phyloP scores from a whole-genome alignment of 37 sponge, comb jelly and placozoan genomes.

The Lycopodina hypogea region DNA sequence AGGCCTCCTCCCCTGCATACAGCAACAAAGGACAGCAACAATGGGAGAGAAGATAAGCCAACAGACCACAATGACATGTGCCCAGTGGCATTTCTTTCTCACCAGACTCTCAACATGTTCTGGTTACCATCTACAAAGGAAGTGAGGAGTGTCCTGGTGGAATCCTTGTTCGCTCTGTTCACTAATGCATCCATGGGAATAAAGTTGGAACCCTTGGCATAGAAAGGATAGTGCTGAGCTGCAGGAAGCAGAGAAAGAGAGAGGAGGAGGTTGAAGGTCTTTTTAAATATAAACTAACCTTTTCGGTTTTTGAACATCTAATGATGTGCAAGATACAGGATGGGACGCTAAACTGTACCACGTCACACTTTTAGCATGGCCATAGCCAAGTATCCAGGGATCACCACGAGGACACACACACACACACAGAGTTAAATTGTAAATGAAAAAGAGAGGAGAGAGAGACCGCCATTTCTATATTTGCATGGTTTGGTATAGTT shows the following conservation, averaged over 20 bases:
- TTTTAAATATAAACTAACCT: too few relatives aligned
- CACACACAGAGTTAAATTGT: too few relatives aligned
- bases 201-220: constrained; percentile 88
- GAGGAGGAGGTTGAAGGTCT: background rate
- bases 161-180: constrained; percentile 53
- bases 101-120: constrained; percentile 93
- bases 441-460: too few relatives aligned
- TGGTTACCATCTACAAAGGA: constrained; percentile 75
- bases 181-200: constrained; percentile 93
- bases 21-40: background rate
- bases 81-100: background rate
- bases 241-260: background rate
- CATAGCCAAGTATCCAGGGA: too few relatives aligned
- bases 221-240: constrained; percentile 60
- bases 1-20: constrained; percentile 90
- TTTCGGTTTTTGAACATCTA: too few relatives aligned
- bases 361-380: too few relatives aligned
- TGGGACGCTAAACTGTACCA: background rate
- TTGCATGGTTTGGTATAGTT: too few relatives aligned
- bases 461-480: too few relatives aligned
- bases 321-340: background rate
- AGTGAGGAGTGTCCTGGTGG: constrained; percentile 39
- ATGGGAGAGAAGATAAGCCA: background rate
- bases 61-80: background rate
- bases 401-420: too few relatives aligned